phyloP scores from a whole-genome alignment of 2,113 vertebrate genomes.

The Semicossyphus pulcher region DNA sequence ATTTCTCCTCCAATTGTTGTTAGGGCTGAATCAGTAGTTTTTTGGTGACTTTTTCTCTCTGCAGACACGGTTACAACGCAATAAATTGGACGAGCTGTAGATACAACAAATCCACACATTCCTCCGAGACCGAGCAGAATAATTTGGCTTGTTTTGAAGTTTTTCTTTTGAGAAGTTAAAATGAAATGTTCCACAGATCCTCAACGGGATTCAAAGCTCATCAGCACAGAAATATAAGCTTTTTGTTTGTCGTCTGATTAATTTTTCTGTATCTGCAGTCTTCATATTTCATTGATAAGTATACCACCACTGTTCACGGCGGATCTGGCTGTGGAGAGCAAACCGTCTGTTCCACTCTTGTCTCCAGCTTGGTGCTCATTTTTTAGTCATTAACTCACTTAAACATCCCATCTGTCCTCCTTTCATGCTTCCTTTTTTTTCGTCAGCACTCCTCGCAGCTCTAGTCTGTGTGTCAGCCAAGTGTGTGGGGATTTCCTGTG shows the following conservation, averaged over 20 bases:
- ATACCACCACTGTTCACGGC: conserved; percentile 25
- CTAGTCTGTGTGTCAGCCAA: conserved; percentile 38
- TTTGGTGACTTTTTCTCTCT: background rate
- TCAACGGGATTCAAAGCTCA: conserved; percentile 23
- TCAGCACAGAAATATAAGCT: conserved; percentile 14
- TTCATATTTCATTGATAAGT: conserved; percentile 66
- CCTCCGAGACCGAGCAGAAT: conserved; percentile 22
- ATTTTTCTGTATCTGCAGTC: conserved; percentile 29
- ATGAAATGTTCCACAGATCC: conserved; percentile 24
- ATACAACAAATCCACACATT: conserved; percentile 16
- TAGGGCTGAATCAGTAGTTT: background rate
- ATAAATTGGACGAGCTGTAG: conserved; percentile 6
- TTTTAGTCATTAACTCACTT: conserved; percentile 75
- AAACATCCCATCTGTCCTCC: conserved; percentile 77
- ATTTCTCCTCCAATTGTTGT: background rate
- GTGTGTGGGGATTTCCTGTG: conserved; percentile 53
- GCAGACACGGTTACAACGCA: background rate
- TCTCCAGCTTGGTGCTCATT: conserved; percentile 65
- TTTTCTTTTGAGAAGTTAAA: conserved; percentile 34
- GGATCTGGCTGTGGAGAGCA: conserved; percentile 30
- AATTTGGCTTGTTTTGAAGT: conserved; percentile 27
- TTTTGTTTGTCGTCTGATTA: conserved; percentile 49
- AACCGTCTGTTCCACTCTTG: conserved; percentile 66
- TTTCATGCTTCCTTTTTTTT: conserved; percentile 55
- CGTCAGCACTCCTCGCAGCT: conserved; percentile 40